A percentile compares a stretch with the other conserved stretches of the same genome.
Conservation (phyloP, 2,888 invertebrate species). For the Liodrosophila aerea region DNA sequence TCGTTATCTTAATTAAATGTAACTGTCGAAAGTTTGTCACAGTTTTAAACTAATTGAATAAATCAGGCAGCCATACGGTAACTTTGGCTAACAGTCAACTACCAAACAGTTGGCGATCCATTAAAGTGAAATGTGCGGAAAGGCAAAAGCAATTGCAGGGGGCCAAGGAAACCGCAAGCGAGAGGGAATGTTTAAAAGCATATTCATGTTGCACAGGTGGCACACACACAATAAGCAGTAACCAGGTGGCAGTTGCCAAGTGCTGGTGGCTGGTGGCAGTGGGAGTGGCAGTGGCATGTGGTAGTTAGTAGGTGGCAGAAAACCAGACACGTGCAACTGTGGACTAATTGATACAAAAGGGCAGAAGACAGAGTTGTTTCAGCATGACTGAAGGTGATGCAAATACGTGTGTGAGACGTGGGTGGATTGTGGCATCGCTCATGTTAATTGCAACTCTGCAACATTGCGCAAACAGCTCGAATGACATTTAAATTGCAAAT, state of each 20-base stretch:
- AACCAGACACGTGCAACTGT: slow-evolving; percentile 33
- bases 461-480: slow-evolving; percentile 11
- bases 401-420: slow-evolving; percentile 9
- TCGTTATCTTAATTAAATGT: slow-evolving; percentile 13
- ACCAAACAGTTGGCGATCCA: slow-evolving; percentile 17
- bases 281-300: background rate
- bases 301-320: slow-evolving; percentile 5
- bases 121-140: background rate
- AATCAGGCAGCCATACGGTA: background rate
- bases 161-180: slow-evolving; percentile 31
- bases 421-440: slow-evolving; percentile 35
- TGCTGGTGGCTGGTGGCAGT: too few relatives aligned
- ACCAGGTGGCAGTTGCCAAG: background rate
- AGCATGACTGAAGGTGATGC: slow-evolving; percentile 8
- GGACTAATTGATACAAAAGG: slow-evolving; percentile 49
- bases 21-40: slow-evolving; percentile 4
- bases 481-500: slow-evolving; percentile 14
- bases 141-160: background rate
- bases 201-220: slow-evolving; percentile 53
- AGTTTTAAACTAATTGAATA: slow-evolving; percentile 19
- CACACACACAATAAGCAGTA: slow-evolving; percentile 9
- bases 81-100: slow-evolving; percentile 3
- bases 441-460: slow-evolving; percentile 35
- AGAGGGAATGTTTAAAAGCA: slow-evolving; percentile 52
- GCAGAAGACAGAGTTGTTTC: slow-evolving; percentile 1